These are phyloP conservation scores for Ceuthmochares aereus DNA, from an alignment of 2,113 vertebrate species.

Conservation along the genomic window DNA sequence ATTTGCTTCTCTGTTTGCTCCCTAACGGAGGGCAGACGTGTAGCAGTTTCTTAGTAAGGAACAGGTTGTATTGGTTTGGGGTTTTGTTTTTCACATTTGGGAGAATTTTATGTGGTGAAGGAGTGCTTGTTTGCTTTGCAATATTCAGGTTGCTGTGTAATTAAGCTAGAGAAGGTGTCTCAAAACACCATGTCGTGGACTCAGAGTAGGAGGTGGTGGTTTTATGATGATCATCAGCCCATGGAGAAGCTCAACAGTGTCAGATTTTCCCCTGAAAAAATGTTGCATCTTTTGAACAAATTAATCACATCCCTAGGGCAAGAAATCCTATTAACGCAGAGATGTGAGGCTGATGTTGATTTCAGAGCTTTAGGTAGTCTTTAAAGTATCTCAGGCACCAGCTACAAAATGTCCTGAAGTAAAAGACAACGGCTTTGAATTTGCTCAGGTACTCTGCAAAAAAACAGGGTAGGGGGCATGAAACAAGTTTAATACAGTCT, in stretches of 20 bases:
- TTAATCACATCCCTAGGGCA: not conserved
- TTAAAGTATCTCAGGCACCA: not conserved
- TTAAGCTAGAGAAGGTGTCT: slow-evolving; percentile 16
- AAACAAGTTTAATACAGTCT: not conserved
- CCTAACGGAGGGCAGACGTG: not conserved
- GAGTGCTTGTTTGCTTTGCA: slow-evolving; percentile 36
- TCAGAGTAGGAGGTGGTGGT: not conserved
- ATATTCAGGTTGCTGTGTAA: slow-evolving; percentile 35
- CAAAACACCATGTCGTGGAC: not conserved
- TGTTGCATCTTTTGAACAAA: not conserved
- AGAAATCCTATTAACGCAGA: not conserved
- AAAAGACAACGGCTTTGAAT: not conserved
- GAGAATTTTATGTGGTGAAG: not conserved
- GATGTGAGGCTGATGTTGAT: not conserved
- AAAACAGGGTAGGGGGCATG: not conserved
- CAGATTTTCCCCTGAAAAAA: slow-evolving; percentile 16
- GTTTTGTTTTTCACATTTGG: not conserved
- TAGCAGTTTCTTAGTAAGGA: not conserved
- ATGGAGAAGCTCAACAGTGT: not conserved
- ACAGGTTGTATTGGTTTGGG: not conserved
- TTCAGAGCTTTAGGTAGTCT: not conserved
- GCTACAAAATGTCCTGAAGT: not conserved
- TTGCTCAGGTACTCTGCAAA: not conserved
- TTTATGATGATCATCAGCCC: not conserved
- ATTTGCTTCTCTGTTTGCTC: not conserved